Evolutionary conservation across 2,113 vertebrate genomes (phyloP).

Genomic region (Muntiacus muntjak): DNA sequence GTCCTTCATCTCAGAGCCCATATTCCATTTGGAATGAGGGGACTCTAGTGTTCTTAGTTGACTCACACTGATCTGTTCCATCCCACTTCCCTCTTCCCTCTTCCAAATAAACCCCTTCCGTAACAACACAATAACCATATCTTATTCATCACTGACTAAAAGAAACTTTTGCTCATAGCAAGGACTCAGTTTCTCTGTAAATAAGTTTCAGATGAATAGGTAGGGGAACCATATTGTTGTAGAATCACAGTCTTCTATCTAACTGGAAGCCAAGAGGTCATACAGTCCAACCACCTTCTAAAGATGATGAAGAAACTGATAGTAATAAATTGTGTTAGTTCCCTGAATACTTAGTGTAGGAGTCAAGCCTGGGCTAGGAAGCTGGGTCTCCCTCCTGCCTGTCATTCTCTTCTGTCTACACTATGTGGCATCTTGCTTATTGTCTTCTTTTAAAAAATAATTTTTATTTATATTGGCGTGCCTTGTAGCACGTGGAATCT

Average conservation of each 20-base stretch:
- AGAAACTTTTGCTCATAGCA: neutral
- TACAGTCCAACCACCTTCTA: neutral
- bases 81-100: neutral
- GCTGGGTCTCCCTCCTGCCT: neutral
- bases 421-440: neutral
- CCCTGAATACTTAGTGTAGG: neutral
- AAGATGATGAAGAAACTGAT: neutral
- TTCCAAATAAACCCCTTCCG: neutral
- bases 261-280: neutral
- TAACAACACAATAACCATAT: neutral
- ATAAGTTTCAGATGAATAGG: neutral
- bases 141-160: neutral
- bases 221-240: neutral
- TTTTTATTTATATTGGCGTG: neutral
- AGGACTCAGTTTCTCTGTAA: neutral
- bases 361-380: neutral
- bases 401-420: neutral
- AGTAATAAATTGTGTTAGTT: neutral
- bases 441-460: neutral
- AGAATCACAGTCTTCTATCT: neutral
- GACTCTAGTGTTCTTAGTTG: neutral
- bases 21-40: slow-evolving; percentile 42
- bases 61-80: neutral
- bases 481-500: neutral
- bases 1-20: neutral